A percentile compares a stretch with the other conserved stretches of the same genome.
Conservation (phyloP, 1,140 invertebrate species). For the Monomorium pharaonis region DNA sequence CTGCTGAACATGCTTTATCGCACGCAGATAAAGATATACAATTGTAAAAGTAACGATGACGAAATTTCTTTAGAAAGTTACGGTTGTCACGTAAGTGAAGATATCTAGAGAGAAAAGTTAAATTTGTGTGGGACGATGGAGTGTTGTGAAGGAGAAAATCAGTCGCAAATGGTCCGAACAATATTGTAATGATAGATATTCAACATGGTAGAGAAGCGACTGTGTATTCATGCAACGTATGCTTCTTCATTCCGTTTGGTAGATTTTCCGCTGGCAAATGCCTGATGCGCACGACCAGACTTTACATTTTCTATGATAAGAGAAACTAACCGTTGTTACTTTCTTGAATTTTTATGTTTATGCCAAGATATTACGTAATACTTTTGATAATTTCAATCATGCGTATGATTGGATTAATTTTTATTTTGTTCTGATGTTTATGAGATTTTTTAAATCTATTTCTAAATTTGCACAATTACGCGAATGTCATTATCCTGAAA, state of each 20-base stretch:
- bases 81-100: constrained; percentile 21
- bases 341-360: background rate
- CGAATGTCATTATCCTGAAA: background rate
- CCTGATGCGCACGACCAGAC: background rate
- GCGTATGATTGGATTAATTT: background rate
- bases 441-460: background rate
- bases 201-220: constrained; percentile 16
- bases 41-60: constrained; percentile 18
- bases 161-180: constrained; percentile 33
- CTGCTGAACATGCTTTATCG: constrained; percentile 17
- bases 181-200: constrained; percentile 49
- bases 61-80: constrained; percentile 50
- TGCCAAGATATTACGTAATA: background rate
- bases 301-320: background rate
- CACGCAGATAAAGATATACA: constrained; percentile 9
- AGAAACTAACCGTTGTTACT: background rate
- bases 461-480: background rate
- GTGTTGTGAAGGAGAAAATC: constrained; percentile 42
- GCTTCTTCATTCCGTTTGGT: background rate
- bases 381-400: background rate
- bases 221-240: constrained; percentile 2
- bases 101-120: constrained; percentile 24
- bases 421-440: background rate
- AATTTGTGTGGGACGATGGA: constrained; percentile 40
- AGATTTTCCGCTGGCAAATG: constrained; percentile 21